Conservation (phyloP, 2,888 invertebrate genomes). For the Dolichomitus sp. region DNA sequence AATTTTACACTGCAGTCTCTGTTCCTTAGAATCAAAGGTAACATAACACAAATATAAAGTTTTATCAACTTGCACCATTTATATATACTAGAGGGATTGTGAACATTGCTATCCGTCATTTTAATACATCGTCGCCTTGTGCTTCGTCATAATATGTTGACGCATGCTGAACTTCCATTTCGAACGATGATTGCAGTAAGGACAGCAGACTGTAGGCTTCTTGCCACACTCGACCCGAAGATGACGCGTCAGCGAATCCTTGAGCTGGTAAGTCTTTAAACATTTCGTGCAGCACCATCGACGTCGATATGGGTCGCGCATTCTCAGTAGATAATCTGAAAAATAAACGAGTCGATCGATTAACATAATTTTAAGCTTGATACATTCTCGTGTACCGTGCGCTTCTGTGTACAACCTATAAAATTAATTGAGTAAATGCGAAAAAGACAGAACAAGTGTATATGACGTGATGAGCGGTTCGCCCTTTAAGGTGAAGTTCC, state of each 20-base stretch:
- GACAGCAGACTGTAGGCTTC: conserved; percentile 83
- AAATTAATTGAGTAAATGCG: background rate
- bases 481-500: conserved; percentile 22
- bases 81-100: background rate
- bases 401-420: background rate
- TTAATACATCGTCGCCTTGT: conserved; percentile 30
- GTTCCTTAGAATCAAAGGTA: background rate
- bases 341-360: conserved; percentile 69
- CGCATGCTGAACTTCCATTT: conserved; percentile 84
- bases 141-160: conserved; percentile 72
- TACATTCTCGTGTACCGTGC: background rate
- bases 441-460: background rate
- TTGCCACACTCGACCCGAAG: conserved; percentile 84
- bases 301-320: conserved; percentile 35
- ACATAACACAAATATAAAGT: background rate
- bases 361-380: conserved; percentile 6
- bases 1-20: background rate
- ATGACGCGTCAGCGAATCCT: conserved; percentile 85
- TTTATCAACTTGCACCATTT: background rate
- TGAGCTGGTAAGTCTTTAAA: conserved; percentile 86
- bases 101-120: background rate
- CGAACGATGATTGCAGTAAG: conserved; percentile 82
- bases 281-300: conserved; percentile 86
- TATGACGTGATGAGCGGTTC: background rate
- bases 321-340: conserved; percentile 67